Evolutionary conservation across 2,888 invertebrate species (phyloP).

Genomic region (Quadriops clusia): DNA sequence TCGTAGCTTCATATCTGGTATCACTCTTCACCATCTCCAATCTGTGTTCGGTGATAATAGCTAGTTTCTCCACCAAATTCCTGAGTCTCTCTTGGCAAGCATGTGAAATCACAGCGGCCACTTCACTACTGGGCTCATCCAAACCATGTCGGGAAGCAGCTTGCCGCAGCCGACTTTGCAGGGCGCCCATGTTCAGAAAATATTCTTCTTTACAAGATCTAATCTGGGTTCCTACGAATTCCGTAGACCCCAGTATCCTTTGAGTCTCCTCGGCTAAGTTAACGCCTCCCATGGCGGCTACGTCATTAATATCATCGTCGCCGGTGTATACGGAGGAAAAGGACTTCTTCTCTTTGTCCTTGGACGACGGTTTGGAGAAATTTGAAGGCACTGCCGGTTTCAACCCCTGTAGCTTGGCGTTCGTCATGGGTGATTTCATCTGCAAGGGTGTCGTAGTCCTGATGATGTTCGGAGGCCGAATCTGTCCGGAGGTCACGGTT

Average conservation of each 20-base stretch:
- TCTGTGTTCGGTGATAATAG: conserved; percentile 88
- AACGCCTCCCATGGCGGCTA: conserved; percentile 98
- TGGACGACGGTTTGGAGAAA: conserved; percentile 46
- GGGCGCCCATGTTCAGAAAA: conserved; percentile 64
- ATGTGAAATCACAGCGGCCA: conserved; percentile 84
- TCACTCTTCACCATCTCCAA: conserved; percentile 87
- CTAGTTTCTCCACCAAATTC: conserved; percentile 80
- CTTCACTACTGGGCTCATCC: conserved; percentile 73
- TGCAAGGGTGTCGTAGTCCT: conserved; percentile 30
- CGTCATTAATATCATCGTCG: conserved; percentile 96
- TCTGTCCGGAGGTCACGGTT: conserved; percentile 20
- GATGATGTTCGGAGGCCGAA: conserved; percentile 28
- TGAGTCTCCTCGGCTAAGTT: conserved; percentile 94
- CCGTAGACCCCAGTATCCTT: conserved; percentile 76
- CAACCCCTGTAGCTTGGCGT: conserved; percentile 35
- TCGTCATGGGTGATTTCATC: conserved; percentile 30
- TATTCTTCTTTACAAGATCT: conserved; percentile 88
- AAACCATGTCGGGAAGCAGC: conserved; percentile 65
- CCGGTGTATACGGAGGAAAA: conserved; percentile 47
- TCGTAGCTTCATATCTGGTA: conserved; percentile 66
- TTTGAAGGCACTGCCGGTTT: conserved; percentile 46
- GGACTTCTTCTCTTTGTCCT: conserved; percentile 66
- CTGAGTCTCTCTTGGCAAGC: conserved; percentile 89
- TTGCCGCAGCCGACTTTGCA: conserved; percentile 66
- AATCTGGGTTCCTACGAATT: conserved; percentile 64